A percentile compares a stretch with the other conserved stretches of the same genome.
These are phyloP conservation scores for Poecilia gillii DNA, from an alignment of 2,797 vertebrate genomes.

Conservation along the genomic window DNA sequence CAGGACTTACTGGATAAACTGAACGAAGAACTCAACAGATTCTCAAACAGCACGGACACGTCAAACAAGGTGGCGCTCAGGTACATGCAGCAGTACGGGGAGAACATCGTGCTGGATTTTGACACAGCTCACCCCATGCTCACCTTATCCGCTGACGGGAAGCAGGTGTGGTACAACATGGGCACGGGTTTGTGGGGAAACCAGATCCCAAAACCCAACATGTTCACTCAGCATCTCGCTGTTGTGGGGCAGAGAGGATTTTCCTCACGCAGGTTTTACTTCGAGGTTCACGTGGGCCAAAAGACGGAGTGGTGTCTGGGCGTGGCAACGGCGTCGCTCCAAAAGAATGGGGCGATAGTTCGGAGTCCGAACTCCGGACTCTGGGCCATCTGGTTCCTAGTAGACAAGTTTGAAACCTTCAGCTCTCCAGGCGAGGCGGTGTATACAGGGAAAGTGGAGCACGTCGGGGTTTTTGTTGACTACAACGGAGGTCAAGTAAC, in stretches of 20 bases:
- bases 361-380: conserved; percentile 24
- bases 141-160: conserved; percentile 35
- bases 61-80: background rate
- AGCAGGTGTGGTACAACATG: conserved; percentile 40
- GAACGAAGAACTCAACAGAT: conserved; percentile 11
- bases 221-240: conserved; percentile 35
- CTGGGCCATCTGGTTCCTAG: conserved; percentile 60
- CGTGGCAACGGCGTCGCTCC: conserved; percentile 41
- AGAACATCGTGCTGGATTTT: conserved; percentile 40
- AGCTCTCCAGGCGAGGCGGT: conserved; percentile 19
- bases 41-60: background rate
- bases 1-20: conserved; percentile 17
- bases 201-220: background rate
- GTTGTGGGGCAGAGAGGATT: conserved; percentile 54
- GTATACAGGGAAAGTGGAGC: conserved; percentile 37
- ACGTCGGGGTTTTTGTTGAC: conserved; percentile 64
- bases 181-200: background rate
- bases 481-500: conserved; percentile 32
- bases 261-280: conserved; percentile 50
- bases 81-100: conserved; percentile 30
- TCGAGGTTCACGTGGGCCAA: conserved; percentile 55
- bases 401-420: conserved; percentile 49
- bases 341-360: background rate
- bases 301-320: conserved; percentile 68
- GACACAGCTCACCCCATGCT: conserved; percentile 55